These are phyloP conservation scores for Ophonus ardosiacus DNA, from an alignment of 2,888 invertebrate species.

Conservation along the genomic window DNA sequence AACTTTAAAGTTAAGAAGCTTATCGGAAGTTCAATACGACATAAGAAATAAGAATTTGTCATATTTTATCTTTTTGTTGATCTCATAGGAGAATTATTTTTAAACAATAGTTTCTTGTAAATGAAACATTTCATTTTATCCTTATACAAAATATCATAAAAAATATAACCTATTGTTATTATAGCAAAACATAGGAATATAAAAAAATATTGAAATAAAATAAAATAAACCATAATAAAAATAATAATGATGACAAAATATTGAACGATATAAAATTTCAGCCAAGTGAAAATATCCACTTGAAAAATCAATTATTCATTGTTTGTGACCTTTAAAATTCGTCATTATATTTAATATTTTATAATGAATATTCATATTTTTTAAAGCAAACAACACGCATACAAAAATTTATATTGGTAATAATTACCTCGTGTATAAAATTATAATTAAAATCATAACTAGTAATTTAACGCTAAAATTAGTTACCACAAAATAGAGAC, in stretches of 20 bases:
- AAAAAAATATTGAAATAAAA: too few species aligned
- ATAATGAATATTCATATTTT: background rate
- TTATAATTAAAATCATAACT: background rate
- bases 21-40: background rate
- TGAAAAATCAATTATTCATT: background rate
- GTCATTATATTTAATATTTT: background rate
- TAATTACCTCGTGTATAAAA: background rate
- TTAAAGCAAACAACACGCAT: background rate
- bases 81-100: background rate
- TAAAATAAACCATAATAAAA: too few species aligned
- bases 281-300: background rate
- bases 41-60: too few species aligned
- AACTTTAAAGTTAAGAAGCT: background rate
- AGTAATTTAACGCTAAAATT: background rate
- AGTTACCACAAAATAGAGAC: background rate
- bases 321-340: background rate
- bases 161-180: too few species aligned
- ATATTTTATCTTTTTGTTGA: background rate
- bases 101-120: background rate
- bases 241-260: too few species aligned
- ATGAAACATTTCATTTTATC: background rate
- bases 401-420: background rate
- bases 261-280: too few species aligned
- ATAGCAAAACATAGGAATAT: too few species aligned
- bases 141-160: background rate